A percentile compares a stretch with the other conserved stretches of the same genome.
Evolutionary conservation across 2,888 invertebrate genomes (phyloP).

Genomic region (Tetranychus truncatus): DNA sequence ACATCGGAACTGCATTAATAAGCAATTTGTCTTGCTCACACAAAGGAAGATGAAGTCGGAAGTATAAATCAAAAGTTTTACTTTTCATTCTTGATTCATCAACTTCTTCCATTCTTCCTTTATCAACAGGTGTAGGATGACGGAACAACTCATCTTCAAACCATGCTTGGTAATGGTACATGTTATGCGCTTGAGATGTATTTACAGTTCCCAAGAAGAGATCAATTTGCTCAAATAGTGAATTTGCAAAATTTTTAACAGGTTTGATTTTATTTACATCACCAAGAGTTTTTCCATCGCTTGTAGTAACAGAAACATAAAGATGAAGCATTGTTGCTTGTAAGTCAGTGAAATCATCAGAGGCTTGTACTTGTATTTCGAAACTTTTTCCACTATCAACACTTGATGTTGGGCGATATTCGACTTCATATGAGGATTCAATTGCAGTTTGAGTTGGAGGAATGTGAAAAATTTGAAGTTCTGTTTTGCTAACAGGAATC

Average conservation of each 20-base stretch:
- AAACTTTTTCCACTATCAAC: not conserved
- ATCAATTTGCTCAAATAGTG: not conserved
- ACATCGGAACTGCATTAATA: not conserved
- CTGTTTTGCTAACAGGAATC: not conserved
- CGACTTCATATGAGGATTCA: not conserved
- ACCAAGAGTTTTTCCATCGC: not conserved
- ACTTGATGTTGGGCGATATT: not conserved
- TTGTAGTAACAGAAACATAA: not conserved
- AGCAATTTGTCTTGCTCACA: not conserved
- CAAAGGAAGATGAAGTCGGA: not conserved
- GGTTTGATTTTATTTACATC: not conserved
- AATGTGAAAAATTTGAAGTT: not conserved
- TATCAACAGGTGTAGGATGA: not conserved
- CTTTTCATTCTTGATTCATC: not conserved
- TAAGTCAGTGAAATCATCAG: not conserved
- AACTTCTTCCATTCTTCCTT: not conserved
- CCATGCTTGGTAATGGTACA: not conserved
- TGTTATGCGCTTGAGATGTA: not conserved
- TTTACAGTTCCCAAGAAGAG: not conserved
- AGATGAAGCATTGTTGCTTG: not conserved
- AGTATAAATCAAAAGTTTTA: not conserved
- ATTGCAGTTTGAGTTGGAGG: conserved; percentile 5
- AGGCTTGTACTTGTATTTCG: not conserved
- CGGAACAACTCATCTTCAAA: not conserved
- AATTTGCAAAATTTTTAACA: not conserved